Percentiles rank a stretch among this genome's conserved stretches.
Evolutionary conservation across 2,888 invertebrate genomes (phyloP).

Genomic region (Chrysotoxum bicinctum): DNA sequence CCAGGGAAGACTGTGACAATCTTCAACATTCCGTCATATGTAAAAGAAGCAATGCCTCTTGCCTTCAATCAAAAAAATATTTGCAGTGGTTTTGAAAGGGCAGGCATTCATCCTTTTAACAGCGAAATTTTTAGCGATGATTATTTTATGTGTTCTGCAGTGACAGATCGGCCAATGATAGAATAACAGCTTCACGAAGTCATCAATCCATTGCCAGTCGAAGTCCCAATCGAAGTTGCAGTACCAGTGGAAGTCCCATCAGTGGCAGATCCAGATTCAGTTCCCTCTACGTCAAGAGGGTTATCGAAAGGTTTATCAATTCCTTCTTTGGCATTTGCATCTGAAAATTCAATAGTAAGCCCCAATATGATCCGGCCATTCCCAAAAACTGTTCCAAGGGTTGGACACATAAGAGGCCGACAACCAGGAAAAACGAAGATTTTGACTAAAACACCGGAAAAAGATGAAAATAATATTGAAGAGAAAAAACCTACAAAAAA

Average conservation of each 20-base stretch:
- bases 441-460: no score
- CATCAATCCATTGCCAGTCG: background rate
- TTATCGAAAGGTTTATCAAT: no score
- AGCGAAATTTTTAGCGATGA: constrained; percentile 3
- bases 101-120: background rate
- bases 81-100: background rate
- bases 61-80: constrained; percentile 6
- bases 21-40: constrained; percentile 4
- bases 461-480: no score
- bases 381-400: constrained; percentile 1
- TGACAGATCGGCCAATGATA: background rate
- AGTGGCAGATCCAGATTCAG: no score
- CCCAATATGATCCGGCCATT: background rate
- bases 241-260: no score
- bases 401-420: background rate
- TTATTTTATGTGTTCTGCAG: background rate
- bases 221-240: background rate
- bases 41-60: constrained; percentile 18
- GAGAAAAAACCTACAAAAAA: no score
- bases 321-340: no score
- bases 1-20: constrained; percentile 6
- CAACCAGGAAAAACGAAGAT: no score
- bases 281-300: no score
- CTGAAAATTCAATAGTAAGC: background rate
- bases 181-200: background rate